These are phyloP conservation scores for Ochropleura leucogaster DNA, from an alignment of 2,888 invertebrate species.

Conservation along the genomic window DNA sequence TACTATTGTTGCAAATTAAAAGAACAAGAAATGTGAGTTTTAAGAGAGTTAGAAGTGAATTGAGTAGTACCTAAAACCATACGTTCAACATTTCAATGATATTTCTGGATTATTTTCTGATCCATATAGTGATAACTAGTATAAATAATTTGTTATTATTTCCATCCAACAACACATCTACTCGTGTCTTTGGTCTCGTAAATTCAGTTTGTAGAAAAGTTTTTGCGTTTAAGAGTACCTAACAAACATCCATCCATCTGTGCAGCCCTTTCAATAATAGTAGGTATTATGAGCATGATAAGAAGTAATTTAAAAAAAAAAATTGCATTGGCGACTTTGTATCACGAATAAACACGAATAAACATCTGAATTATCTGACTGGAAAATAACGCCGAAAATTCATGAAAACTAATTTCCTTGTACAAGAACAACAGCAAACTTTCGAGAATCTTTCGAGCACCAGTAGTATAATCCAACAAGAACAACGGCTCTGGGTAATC, in stretches of 20 bases:
- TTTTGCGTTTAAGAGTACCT: background rate
- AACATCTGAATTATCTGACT: background rate
- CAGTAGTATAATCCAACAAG: constrained; percentile 56
- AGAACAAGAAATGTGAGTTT: background rate
- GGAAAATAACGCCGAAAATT: background rate
- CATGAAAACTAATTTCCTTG: background rate
- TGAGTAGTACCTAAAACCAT: background rate
- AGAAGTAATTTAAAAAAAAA: background rate
- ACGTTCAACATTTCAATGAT: background rate
- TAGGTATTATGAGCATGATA: background rate
- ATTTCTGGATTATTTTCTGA: background rate
- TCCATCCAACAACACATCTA: too few species aligned
- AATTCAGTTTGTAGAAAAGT: background rate
- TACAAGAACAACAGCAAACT: background rate
- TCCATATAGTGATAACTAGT: background rate
- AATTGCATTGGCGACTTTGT: background rate
- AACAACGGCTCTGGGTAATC: constrained; percentile 73
- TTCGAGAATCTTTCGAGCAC: constrained; percentile 54
- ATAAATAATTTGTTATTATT: too few species aligned
- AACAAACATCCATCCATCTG: background rate
- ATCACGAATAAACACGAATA: background rate
- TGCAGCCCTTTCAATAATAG: background rate
- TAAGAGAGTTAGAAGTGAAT: background rate
- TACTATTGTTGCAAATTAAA: constrained; percentile 48
- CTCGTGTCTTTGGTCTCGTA: background rate